A percentile compares a stretch with the other conserved stretches of the same genome.
phyloP scores from a whole-genome alignment of 2,797 vertebrate genomes.

The Mus minutoides region DNA sequence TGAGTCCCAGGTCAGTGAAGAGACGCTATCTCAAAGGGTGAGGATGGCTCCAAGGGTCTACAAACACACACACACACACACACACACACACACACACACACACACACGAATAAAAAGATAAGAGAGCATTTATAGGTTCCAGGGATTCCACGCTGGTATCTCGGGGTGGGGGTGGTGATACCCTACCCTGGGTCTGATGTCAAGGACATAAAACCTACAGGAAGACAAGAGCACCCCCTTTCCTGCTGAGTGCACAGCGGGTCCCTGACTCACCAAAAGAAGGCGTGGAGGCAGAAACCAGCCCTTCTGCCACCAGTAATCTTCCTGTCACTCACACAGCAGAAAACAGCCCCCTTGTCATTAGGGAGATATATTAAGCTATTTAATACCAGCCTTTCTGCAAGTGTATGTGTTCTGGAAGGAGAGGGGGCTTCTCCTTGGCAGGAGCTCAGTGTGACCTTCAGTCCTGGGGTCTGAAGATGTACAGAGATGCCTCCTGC shows the following conservation, averaged over 20 bases:
- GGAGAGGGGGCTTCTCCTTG: constrained; percentile 37
- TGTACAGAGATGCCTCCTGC: neutral
- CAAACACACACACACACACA: too few species aligned
- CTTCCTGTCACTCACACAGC: constrained; percentile 57
- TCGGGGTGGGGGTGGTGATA: too few species aligned
- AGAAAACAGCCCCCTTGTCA: neutral
- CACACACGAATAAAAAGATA: neutral
- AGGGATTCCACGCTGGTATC: neutral
- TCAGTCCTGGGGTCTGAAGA: neutral
- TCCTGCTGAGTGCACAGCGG: neutral
- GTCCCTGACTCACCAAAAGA: constrained; percentile 42
- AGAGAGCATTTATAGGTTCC: neutral
- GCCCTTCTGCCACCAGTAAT: neutral
- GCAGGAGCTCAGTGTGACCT: constrained; percentile 43
- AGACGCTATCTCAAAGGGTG: neutral
- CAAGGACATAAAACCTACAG: neutral
- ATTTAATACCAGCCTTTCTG: constrained; percentile 64
- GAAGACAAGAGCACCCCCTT: constrained; percentile 18
- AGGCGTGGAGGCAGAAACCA: neutral
- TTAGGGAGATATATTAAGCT: constrained; percentile 66
- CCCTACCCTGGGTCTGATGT: neutral
- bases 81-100: too few species aligned
- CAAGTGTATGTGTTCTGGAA: neutral
- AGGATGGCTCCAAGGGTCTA: neutral
- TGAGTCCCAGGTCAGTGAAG: neutral